phyloP scores from a whole-genome alignment of 2,888 invertebrate species.

The Falcaria lacertinaria region DNA sequence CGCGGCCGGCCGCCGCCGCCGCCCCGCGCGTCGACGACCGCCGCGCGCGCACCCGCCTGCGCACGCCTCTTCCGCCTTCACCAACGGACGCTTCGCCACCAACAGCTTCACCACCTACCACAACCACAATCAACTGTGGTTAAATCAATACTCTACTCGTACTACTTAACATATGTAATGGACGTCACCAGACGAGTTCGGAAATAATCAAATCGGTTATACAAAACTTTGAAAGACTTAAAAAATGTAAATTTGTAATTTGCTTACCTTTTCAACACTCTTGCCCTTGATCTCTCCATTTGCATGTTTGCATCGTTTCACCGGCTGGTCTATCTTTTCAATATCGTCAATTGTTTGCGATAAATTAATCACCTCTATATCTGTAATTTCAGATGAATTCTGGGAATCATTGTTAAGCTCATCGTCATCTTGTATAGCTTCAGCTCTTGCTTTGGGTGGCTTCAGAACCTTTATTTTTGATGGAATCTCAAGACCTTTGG shows the following conservation, averaged over 20 bases:
- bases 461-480: not conserved
- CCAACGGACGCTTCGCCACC: slow-evolving; percentile 65
- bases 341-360: not conserved
- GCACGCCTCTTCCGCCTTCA: slow-evolving; percentile 53
- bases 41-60: slow-evolving; percentile 24
- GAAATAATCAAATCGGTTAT: too few relatives aligned
- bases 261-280: slow-evolving; percentile 50
- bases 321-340: slow-evolving; percentile 9
- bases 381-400: slow-evolving; percentile 4
- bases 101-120: slow-evolving; percentile 52
- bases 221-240: too few relatives aligned
- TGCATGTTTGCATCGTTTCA: slow-evolving; percentile 50
- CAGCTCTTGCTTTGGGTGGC: not conserved
- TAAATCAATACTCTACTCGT: too few relatives aligned
- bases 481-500: not conserved
- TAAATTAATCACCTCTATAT: not conserved
- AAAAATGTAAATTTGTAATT: not conserved
- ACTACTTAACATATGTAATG: too few relatives aligned
- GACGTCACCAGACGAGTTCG: too few relatives aligned
- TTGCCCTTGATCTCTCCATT: slow-evolving; percentile 56
- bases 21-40: slow-evolving; percentile 27
- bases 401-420: slow-evolving; percentile 9
- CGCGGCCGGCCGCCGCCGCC: slow-evolving; percentile 27
- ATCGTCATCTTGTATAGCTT: not conserved
- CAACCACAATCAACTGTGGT: too few relatives aligned